Evolutionary conservation across 92 coral and sea anemone genomes (phyloP).

Genomic region (Montipora capitata): DNA sequence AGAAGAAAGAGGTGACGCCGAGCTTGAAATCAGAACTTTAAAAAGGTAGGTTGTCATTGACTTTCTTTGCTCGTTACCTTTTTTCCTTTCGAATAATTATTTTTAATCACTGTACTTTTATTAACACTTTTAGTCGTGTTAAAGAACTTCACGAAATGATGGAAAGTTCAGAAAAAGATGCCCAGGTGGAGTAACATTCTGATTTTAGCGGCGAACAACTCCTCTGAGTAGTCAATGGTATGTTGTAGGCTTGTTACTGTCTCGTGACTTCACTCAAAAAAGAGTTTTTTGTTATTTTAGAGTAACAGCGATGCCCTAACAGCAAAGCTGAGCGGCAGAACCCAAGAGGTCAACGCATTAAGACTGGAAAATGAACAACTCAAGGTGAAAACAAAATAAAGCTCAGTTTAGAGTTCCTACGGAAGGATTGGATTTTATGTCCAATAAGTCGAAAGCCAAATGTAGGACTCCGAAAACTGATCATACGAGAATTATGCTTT

Average conservation of each 20-base stretch:
- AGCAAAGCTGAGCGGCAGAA: constrained; percentile 91
- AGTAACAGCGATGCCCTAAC: constrained; percentile 87
- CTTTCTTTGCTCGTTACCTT: neutral
- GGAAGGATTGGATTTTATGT: too few species aligned
- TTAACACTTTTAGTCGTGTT: constrained; percentile 77
- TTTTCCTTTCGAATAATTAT: neutral
- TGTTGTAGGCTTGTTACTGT: too few species aligned
- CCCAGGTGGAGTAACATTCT: constrained; percentile 79
- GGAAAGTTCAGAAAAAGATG: constrained; percentile 87
- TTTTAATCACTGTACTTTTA: neutral
- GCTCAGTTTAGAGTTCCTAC: too few species aligned
- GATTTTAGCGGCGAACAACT: too few species aligned
- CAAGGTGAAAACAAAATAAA: constrained; percentile 54
- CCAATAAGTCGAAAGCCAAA: too few species aligned
- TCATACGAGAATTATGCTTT: too few species aligned
- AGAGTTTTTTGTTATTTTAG: constrained; percentile 50
- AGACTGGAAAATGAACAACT: constrained; percentile 95
- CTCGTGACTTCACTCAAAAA: too few species aligned
- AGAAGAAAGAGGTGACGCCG: constrained; percentile 84
- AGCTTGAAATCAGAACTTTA: constrained; percentile 72
- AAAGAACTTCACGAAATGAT: constrained; percentile 91
- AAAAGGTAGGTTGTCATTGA: constrained; percentile 54
- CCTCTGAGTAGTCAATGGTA: too few species aligned
- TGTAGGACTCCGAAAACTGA: too few species aligned
- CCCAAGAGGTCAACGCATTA: constrained; percentile 91